A percentile compares a stretch with the other conserved stretches of the same genome.
These are phyloP conservation scores for Catamblyrhynchus diadema DNA, from an alignment of 2,797 vertebrate genomes.

Conservation along the genomic window DNA sequence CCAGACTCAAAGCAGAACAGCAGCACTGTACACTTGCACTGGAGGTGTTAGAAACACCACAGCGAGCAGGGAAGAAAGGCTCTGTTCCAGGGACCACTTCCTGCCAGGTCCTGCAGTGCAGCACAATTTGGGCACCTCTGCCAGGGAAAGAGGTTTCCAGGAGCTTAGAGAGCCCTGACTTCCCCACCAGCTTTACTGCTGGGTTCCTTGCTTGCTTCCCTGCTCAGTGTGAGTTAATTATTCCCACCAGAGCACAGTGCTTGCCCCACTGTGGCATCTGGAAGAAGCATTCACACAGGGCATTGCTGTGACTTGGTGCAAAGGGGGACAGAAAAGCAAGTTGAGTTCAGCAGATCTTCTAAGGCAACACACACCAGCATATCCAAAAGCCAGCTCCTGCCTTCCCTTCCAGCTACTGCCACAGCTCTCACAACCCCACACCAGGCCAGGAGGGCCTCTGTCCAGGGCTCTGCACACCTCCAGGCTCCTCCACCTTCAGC, in stretches of 20 bases:
- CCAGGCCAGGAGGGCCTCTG: rapidly evolving
- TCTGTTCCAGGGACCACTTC: background rate
- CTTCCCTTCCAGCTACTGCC: background rate
- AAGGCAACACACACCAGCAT: background rate
- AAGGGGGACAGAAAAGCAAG: background rate
- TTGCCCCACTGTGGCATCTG: background rate
- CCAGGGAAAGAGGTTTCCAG: background rate
- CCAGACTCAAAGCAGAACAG: background rate
- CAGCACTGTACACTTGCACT: background rate
- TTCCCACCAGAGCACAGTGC: background rate
- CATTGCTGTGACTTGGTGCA: background rate
- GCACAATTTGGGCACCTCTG: background rate
- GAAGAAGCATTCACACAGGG: background rate
- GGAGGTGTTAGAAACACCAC: background rate
- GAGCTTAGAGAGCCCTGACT: background rate
- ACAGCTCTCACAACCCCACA: background rate
- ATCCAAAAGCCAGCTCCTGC: background rate
- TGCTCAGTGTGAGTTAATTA: rapidly evolving
- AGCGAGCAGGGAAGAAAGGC: background rate
- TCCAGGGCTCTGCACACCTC: background rate
- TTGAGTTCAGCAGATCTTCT: background rate
- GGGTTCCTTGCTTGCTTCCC: background rate
- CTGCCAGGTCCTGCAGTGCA: background rate
- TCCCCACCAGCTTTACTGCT: background rate
- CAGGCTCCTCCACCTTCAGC: background rate